Conservation (phyloP, 2,888 invertebrate genomes). For the Frankliniella intonsa region DNA sequence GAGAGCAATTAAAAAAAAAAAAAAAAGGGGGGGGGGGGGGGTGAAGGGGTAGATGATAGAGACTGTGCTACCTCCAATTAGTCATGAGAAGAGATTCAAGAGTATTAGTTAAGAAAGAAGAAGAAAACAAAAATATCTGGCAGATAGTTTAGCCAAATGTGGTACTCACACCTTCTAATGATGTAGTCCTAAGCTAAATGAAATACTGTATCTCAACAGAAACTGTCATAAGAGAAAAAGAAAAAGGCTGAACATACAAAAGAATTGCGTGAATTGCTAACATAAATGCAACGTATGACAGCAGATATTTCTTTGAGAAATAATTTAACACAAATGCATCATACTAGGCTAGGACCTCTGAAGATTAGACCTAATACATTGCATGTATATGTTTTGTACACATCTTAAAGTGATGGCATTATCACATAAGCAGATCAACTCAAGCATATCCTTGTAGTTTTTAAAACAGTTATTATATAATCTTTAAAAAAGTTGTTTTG, state of each 20-base stretch:
- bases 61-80: background rate
- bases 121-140: background rate
- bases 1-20: background rate
- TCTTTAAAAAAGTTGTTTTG: background rate
- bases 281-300: constrained; percentile 2
- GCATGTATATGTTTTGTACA: constrained; percentile 8
- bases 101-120: background rate
- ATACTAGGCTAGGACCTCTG: background rate
- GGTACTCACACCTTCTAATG: background rate
- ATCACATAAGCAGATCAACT: constrained; percentile 6
- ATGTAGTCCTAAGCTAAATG: background rate
- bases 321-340: background rate
- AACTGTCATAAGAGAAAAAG: background rate
- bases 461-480: background rate
- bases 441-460: background rate
- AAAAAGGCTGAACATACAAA: background rate
- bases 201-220: background rate
- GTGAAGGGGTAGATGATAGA: no score
- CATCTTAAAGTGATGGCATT: background rate
- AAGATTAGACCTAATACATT: background rate
- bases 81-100: background rate
- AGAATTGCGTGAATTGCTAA: background rate
- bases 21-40: no score
- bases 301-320: background rate
- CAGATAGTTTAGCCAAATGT: background rate